phyloP scores from a whole-genome alignment of 2,888 invertebrate species.

The Cephus pygmeus region DNA sequence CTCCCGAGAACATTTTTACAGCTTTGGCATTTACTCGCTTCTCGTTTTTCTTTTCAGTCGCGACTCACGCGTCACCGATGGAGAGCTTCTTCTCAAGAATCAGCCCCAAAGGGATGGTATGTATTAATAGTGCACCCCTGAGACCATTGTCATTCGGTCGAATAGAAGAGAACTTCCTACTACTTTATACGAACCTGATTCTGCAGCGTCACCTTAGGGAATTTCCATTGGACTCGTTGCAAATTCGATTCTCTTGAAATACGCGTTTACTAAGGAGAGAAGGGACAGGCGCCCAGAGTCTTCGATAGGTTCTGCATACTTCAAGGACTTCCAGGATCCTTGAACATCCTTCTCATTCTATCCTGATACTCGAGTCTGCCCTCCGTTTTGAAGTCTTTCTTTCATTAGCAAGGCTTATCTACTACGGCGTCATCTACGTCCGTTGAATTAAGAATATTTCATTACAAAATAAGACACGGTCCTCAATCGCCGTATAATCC shows the following conservation, averaged over 20 bases:
- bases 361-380: slow-evolving; percentile 44
- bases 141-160: not conserved
- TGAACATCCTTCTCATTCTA: slow-evolving; percentile 23
- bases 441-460: not conserved
- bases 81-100: not conserved
- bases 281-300: slow-evolving; percentile 40
- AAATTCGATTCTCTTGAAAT: not conserved
- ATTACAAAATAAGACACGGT: not conserved
- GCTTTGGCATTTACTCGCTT: not conserved
- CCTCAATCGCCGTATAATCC: not conserved
- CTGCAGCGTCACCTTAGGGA: not conserved
- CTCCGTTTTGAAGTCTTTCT: slow-evolving; percentile 47
- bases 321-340: slow-evolving; percentile 6
- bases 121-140: not conserved
- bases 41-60: not conserved
- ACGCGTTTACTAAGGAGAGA: slow-evolving; percentile 2
- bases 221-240: not conserved
- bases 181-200: not conserved
- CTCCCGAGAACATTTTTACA: not conserved
- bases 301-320: slow-evolving; percentile 27
- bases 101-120: not conserved
- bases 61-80: not conserved
- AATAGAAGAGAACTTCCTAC: not conserved
- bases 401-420: not conserved
- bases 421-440: not conserved